Evolutionary conservation across 2,113 vertebrate genomes (phyloP).

Genomic region (Rhinopithecus roxellana): DNA sequence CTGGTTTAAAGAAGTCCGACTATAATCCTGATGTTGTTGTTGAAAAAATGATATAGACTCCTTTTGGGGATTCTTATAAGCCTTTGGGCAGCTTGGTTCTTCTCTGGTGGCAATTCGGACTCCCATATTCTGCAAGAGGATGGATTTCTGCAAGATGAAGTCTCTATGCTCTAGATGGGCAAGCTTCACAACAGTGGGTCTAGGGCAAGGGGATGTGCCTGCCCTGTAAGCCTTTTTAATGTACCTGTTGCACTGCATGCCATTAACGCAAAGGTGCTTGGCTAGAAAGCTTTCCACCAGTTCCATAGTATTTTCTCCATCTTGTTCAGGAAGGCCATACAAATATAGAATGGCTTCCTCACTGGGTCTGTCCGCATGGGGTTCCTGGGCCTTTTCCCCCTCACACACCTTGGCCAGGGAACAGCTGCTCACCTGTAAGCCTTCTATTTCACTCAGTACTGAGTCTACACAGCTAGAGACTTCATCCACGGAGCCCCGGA

Average conservation of each 20-base stretch:
- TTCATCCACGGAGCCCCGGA: slow-evolving; percentile 96
- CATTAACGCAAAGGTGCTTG: slow-evolving; percentile 85
- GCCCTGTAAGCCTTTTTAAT: slow-evolving; percentile 86
- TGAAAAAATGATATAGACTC: slow-evolving; percentile 68
- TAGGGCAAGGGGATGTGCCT: slow-evolving; percentile 73
- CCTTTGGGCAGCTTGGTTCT: slow-evolving; percentile 67
- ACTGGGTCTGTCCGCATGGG: slow-evolving; percentile 50
- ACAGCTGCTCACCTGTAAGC: slow-evolving; percentile 85
- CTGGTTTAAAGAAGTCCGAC: slow-evolving; percentile 45
- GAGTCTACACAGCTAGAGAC: slow-evolving; percentile 96
- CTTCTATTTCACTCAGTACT: slow-evolving; percentile 94
- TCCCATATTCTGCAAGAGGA: slow-evolving; percentile 84
- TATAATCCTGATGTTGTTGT: slow-evolving; percentile 69
- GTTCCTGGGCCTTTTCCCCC: slow-evolving; percentile 42
- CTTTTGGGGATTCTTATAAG: slow-evolving; percentile 27
- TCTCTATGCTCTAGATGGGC: slow-evolving; percentile 84
- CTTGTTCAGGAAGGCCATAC: slow-evolving; percentile 86
- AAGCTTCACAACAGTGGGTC: slow-evolving; percentile 86
- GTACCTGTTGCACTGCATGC: slow-evolving; percentile 84
- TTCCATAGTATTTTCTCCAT: slow-evolving; percentile 85
- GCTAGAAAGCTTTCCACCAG: slow-evolving; percentile 84
- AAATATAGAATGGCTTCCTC: slow-evolving; percentile 85
- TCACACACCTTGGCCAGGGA: slow-evolving; percentile 63
- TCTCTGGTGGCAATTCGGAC: slow-evolving; percentile 80
- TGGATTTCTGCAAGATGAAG: slow-evolving; percentile 86